A percentile compares a stretch with the other conserved stretches of the same genome.
phyloP scores from a whole-genome alignment of 2,797 vertebrate genomes.

The Argyrosomus regius region DNA sequence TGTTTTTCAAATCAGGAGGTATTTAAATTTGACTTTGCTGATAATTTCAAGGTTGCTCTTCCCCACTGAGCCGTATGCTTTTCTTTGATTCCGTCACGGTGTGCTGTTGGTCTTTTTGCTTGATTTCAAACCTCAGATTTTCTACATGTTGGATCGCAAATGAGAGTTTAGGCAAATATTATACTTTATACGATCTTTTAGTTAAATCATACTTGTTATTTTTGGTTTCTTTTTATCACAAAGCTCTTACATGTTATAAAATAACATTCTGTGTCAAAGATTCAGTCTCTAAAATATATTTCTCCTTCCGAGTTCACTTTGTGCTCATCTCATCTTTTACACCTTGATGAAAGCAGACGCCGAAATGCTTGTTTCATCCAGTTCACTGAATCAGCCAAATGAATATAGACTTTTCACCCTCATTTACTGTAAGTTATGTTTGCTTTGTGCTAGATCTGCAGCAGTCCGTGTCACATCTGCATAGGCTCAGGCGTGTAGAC shows the following conservation, averaged over 20 bases:
- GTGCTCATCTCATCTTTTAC: conserved; percentile 22
- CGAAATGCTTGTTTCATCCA: conserved; percentile 40
- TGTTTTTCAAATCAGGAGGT: conserved; percentile 39
- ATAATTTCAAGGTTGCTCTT: conserved; percentile 56
- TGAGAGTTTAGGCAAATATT: background rate
- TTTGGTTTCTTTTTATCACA: background rate
- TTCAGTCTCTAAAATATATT: background rate
- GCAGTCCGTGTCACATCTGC: conserved; percentile 55
- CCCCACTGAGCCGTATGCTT: conserved; percentile 7
- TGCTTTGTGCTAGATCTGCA: conserved; percentile 52
- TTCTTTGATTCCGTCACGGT: conserved; percentile 14
- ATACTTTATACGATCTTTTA: background rate
- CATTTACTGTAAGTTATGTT: conserved; percentile 49
- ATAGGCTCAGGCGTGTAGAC: conserved; percentile 41
- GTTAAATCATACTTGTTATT: background rate
- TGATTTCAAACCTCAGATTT: conserved; percentile 27
- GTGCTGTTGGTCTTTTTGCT: conserved; percentile 1
- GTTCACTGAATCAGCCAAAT: conserved; percentile 56
- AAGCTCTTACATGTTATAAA: background rate
- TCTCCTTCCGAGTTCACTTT: background rate
- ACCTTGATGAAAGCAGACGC: conserved; percentile 51
- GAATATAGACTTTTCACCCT: conserved; percentile 48
- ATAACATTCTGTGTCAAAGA: background rate
- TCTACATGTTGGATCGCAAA: background rate
- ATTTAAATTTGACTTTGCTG: conserved; percentile 57